A percentile compares a stretch with the other conserved stretches of the same genome.
phyloP scores from a whole-genome alignment of 2,113 vertebrate species.

The Platysteira castanea region DNA sequence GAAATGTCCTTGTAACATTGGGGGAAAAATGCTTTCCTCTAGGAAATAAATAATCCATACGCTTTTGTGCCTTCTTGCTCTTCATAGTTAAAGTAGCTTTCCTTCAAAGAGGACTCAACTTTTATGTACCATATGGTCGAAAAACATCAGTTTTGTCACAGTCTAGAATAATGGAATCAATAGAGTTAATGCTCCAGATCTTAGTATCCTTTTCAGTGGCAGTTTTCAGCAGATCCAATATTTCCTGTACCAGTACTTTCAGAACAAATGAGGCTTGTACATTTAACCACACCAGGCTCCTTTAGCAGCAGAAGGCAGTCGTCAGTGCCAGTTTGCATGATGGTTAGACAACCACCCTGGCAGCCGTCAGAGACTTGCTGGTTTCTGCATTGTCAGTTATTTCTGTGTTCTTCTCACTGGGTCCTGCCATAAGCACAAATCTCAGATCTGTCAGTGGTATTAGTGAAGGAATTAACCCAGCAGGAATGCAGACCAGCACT shows the following conservation, averaged over 20 bases:
- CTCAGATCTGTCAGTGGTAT: neutral
- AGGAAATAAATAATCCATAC: neutral
- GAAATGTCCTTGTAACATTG: neutral
- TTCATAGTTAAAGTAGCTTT: neutral
- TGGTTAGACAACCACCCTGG: neutral
- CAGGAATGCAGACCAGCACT: neutral
- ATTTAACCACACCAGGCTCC: neutral
- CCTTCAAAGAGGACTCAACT: neutral
- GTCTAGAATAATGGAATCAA: neutral
- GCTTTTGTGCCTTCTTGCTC: neutral
- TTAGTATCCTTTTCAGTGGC: neutral
- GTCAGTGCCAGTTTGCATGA: neutral
- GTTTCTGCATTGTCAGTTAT: neutral
- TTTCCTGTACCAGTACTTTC: neutral
- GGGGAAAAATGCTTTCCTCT: neutral
- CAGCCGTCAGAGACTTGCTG: neutral
- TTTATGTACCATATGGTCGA: neutral
- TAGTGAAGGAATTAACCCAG: neutral
- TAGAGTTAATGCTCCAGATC: neutral
- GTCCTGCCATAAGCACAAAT: neutral
- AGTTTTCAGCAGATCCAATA: neutral
- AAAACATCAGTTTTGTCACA: neutral
- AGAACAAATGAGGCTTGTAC: neutral
- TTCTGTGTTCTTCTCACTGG: neutral
- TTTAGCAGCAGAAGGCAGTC: neutral